phyloP scores from a whole-genome alignment of 2,797 vertebrate genomes.

The Synaphobranchus kaupii region DNA sequence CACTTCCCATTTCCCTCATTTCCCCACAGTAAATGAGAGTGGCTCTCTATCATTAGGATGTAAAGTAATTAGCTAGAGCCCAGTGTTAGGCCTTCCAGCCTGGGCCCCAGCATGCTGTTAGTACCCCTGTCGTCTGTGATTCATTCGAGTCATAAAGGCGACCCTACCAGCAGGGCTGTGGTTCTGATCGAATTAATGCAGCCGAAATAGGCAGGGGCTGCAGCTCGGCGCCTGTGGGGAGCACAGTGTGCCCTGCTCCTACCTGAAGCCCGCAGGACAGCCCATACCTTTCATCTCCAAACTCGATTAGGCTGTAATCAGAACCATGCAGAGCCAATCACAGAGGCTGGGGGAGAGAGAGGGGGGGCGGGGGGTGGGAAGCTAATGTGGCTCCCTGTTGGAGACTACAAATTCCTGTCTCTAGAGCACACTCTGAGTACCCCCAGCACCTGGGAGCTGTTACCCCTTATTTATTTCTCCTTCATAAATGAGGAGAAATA shows the following conservation, averaged over 20 bases:
- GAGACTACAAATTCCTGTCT: neutral
- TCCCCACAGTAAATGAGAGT: neutral
- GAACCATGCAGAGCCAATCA: neutral
- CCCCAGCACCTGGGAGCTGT: neutral
- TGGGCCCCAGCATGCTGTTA: neutral
- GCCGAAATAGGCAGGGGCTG: neutral
- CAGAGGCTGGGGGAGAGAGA: neutral
- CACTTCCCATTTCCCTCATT: neutral
- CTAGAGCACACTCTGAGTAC: neutral
- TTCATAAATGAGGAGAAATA: no score
- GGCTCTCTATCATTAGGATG: neutral
- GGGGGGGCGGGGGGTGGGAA: neutral
- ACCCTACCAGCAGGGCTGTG: neutral
- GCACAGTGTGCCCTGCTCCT: neutral
- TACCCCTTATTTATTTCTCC: neutral
- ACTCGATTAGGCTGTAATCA: constrained; percentile 19
- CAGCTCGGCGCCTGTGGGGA: neutral
- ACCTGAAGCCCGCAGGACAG: neutral
- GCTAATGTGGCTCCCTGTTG: neutral
- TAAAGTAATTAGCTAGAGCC: neutral
- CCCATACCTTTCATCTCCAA: neutral
- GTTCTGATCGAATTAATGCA: neutral
- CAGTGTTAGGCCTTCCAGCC: neutral
- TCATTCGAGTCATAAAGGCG: neutral
- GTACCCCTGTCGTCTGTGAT: neutral